phyloP scores from a whole-genome alignment of 2,797 vertebrate genomes.

The Propithecus deckenii region DNA sequence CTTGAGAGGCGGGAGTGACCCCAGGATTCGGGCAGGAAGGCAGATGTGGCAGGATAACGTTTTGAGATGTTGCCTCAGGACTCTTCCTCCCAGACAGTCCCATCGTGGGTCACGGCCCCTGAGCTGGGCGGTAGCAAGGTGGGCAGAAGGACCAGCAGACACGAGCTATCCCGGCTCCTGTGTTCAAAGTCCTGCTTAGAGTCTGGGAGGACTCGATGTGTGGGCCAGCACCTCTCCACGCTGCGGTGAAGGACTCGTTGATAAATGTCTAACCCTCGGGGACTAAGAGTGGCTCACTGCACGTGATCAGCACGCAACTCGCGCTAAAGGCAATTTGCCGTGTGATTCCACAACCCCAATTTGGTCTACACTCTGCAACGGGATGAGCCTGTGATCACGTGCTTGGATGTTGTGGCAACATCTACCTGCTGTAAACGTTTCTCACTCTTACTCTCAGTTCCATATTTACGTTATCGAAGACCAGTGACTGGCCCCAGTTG shows the following conservation, averaged over 20 bases:
- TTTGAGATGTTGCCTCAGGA: not conserved
- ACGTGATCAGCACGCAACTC: not conserved
- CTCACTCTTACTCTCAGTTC: not conserved
- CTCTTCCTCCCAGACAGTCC: not conserved
- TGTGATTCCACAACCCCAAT: not conserved
- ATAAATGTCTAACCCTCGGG: not conserved
- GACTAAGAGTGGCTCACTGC: not conserved
- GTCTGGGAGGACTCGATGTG: not conserved
- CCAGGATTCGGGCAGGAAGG: not conserved
- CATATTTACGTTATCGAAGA: rapidly evolving
- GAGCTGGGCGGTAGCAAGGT: not conserved
- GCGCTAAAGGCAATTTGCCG: rapidly evolving
- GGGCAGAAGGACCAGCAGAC: not conserved
- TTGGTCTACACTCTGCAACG: not conserved
- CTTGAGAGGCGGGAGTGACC: not conserved
- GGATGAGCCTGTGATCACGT: rapidly evolving
- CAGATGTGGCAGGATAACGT: not conserved
- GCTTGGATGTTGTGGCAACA: not conserved
- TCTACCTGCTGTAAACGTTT: not conserved
- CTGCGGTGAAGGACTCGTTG: not conserved
- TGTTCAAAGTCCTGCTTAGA: not conserved
- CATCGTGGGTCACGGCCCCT: not conserved
- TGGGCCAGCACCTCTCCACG: not conserved
- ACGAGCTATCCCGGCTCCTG: not conserved
- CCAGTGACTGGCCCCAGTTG: not conserved